Evolutionary conservation across 2,797 vertebrate species (phyloP).

Genomic region (Esox masquinongy): DNA sequence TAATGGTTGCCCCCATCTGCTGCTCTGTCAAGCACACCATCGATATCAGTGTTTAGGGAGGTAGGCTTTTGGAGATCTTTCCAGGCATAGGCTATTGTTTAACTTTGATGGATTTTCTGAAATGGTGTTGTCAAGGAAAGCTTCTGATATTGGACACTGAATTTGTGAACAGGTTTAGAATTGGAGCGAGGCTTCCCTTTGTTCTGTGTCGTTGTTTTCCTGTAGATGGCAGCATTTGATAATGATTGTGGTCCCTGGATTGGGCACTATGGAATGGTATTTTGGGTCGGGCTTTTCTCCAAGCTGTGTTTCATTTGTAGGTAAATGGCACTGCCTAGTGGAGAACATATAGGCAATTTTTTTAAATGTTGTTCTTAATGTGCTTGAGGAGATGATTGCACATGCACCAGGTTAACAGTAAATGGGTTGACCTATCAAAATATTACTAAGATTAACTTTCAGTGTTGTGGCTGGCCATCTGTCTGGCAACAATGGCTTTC

Average conservation of each 20-base stretch:
- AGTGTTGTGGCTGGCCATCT: neutral
- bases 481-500: too few species aligned
- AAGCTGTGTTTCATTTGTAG: slow-evolving; percentile 32
- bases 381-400: neutral
- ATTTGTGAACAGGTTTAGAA: slow-evolving; percentile 13
- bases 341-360: slow-evolving; percentile 26
- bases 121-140: neutral
- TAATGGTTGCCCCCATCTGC: slow-evolving; percentile 94
- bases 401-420: neutral
- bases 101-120: slow-evolving; percentile 11
- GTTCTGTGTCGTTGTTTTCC: slow-evolving; percentile 36
- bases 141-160: slow-evolving; percentile 18
- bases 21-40: neutral
- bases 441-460: slow-evolving; percentile 6
- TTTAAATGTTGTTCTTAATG: neutral
- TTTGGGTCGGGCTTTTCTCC: slow-evolving; percentile 24
- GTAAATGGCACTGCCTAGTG: slow-evolving; percentile 63
- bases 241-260: slow-evolving; percentile 29
- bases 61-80: neutral
- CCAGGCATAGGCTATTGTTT: neutral
- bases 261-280: neutral
- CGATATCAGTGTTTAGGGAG: neutral
- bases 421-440: neutral
- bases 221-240: slow-evolving; percentile 72
- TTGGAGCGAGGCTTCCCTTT: slow-evolving; percentile 5